Evolutionary conservation across 1,140 invertebrate genomes (phyloP), one percentile per base, ranked within the genome.

Genomic region (Camponotus floridanus): DNA sequence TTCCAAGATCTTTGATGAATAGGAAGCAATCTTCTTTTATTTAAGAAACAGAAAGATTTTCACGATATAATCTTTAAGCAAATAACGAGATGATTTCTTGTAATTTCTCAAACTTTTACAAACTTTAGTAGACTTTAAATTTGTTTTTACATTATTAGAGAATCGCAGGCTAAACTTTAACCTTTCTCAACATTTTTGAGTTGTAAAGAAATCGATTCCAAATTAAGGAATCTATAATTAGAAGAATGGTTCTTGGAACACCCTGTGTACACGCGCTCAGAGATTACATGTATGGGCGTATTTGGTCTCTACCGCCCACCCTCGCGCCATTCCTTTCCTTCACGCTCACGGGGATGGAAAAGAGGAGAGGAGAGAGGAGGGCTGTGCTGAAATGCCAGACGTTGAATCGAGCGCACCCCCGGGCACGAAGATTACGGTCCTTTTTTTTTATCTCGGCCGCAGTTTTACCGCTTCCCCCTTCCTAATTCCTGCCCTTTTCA

Each of bases 341-440:
- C 39, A 55, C 21, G 31, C 33, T n/a, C 6, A 36, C 11, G 59
- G 26, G 26, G 26, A 85, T 26, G 65, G 45, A 15, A 48, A 48
- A 48, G 45, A 15, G 45, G 45, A 4, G 3, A 15, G 48, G 4
- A 5, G 13, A 51, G 15, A 51, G 15, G 15, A 51, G 15, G 59
- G 61, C 61, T 74, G 73, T 64, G 85, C 76, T 78, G 39, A 88
- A 87, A 87, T 78, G 48, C 85, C 85, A 83, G 74, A 85, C 85
- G 36, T 76, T 74, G 74, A 85, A 85, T 86, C 76, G 65, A 91
- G 78, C 74, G 59, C 71, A 81, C 79, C 76, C 88, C n/a, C 33
- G 83, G 74, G 76, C 70, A 87, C 78, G 57, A 87, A 91, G 78
- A 91, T 91, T 91, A 91, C 67, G 0, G 57, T 65, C 33, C 18